Percentiles rank a stretch among this genome's conserved stretches.
Conservation (phyloP, 2,888 invertebrate species). For the Ernsta delagoae region DNA sequence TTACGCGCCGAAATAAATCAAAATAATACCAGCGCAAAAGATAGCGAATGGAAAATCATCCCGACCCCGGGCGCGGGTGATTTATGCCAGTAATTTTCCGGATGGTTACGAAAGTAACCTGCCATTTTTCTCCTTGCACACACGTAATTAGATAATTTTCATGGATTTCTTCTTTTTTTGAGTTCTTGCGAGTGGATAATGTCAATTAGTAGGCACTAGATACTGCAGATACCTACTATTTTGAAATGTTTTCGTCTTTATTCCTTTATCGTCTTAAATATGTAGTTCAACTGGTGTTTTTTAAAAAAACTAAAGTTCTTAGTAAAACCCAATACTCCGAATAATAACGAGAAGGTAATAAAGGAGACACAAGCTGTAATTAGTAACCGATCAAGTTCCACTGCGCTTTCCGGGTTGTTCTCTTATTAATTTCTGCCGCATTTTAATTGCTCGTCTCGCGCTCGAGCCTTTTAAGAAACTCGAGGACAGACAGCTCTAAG, state of each 20-base stretch:
- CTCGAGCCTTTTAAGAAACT: slow-evolving; percentile 80
- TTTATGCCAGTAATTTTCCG: slow-evolving; percentile 83
- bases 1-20: slow-evolving; percentile 81
- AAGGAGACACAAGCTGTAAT: slow-evolving; percentile 69
- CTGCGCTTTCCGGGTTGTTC: slow-evolving; percentile 61
- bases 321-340: neutral
- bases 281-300: too few relatives aligned
- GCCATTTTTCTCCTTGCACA: slow-evolving; percentile 80
- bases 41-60: slow-evolving; percentile 83
- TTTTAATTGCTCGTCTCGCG: slow-evolving; percentile 83
- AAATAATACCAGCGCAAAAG: slow-evolving; percentile 81
- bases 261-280: too few relatives aligned
- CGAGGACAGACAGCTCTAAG: slow-evolving; percentile 76
- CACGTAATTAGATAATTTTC: slow-evolving; percentile 83
- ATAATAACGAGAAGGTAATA: slow-evolving; percentile 51
- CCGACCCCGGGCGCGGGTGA: slow-evolving; percentile 66
- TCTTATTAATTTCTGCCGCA: slow-evolving; percentile 79
- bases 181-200: slow-evolving; percentile 20
- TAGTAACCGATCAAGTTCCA: slow-evolving; percentile 61
- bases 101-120: slow-evolving; percentile 81
- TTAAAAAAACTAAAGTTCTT: too few relatives aligned
- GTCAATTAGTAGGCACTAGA: slow-evolving; percentile 12
- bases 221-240: too few relatives aligned
- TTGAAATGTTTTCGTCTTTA: slow-evolving; percentile 9
- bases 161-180: slow-evolving; percentile 55